Conservation (phyloP, 1,140 invertebrate genomes). For the Pemphigus obesinymphae region DNA sequence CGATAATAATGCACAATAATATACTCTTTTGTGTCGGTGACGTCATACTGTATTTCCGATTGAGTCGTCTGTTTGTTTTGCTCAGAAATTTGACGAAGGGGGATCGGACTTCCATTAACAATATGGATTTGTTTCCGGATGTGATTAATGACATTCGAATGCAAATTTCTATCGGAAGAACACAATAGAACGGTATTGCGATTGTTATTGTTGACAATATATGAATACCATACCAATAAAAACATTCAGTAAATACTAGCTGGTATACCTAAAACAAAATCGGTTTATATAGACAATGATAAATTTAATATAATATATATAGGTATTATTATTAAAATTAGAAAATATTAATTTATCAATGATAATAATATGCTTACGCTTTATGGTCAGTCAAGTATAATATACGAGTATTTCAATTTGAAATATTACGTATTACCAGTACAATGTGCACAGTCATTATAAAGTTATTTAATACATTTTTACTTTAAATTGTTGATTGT, state of each 20-base stretch:
- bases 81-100: background rate
- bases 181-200: background rate
- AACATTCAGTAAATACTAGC: background rate
- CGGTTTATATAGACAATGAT: too few species aligned
- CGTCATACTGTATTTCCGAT: slow-evolving; percentile 36
- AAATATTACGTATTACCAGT: too few species aligned
- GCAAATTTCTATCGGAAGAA: background rate
- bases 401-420: too few species aligned
- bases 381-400: too few species aligned
- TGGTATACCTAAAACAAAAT: too few species aligned
- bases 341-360: too few species aligned
- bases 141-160: slow-evolving; percentile 30
- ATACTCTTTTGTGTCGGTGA: slow-evolving; percentile 7
- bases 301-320: too few species aligned
- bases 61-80: slow-evolving; percentile 38
- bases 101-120: slow-evolving; percentile 15
- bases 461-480: too few species aligned
- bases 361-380: too few species aligned
- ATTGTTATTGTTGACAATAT: background rate
- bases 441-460: too few species aligned
- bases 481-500: too few species aligned
- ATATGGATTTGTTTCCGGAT: background rate
- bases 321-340: too few species aligned
- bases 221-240: background rate
- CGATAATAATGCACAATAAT: slow-evolving; percentile 14